Conservation (phyloP, 2,888 invertebrate genomes). For the Ctenicera cuprea region DNA sequence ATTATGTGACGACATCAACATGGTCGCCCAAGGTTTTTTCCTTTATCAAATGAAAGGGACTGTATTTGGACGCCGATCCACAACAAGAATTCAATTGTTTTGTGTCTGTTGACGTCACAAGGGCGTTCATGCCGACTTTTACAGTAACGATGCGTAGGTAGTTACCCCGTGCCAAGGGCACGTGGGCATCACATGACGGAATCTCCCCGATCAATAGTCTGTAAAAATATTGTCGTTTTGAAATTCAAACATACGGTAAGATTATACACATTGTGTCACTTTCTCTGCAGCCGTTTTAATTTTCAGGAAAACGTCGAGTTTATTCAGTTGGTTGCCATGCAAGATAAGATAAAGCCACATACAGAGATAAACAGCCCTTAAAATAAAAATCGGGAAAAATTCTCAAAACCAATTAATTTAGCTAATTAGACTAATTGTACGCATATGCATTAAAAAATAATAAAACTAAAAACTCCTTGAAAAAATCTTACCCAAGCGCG, state of each 20-base stretch:
- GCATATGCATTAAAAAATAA: too few relatives aligned
- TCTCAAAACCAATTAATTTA: too few relatives aligned
- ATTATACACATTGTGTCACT: too few relatives aligned
- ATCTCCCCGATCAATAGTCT: conserved; percentile 40
- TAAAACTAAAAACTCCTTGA: background rate
- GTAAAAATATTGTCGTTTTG: background rate
- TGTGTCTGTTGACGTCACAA: conserved; percentile 17
- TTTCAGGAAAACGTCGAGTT: background rate
- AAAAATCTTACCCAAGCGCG: conserved; percentile 29
- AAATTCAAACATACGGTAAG: too few relatives aligned
- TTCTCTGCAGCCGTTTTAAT: too few relatives aligned
- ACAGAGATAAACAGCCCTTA: background rate
- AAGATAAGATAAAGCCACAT: conserved; percentile 19
- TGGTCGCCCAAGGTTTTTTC: too few relatives aligned
- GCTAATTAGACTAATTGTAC: too few relatives aligned
- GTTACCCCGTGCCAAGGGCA: conserved; percentile 32
- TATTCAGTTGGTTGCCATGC: background rate
- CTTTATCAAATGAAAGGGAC: too few relatives aligned
- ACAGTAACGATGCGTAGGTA: conserved; percentile 6
- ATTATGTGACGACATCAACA: too few relatives aligned
- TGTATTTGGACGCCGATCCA: too few relatives aligned
- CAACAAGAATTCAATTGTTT: background rate
- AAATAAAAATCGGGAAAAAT: background rate
- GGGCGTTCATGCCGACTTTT: background rate
- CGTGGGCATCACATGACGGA: conserved; percentile 48